Evolutionary conservation across 2,113 vertebrate species (phyloP), one percentile per base, ranked within the genome.

Genomic region (Notechis scutatus): DNA sequence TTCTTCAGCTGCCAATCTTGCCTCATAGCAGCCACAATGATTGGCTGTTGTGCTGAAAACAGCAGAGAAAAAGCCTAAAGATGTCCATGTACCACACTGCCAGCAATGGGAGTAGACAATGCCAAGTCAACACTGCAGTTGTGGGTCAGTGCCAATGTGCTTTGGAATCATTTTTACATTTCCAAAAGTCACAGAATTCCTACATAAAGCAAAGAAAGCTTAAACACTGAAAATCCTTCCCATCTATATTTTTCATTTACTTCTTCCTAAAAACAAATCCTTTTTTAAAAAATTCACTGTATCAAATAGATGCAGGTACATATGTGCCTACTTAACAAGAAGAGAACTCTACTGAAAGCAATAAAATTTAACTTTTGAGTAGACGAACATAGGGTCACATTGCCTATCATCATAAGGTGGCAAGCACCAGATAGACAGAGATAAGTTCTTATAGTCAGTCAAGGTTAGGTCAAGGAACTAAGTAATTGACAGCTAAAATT

Each of bases 121-220:
- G 98, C 98, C 98, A 98, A 98, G 97, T 95, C 95, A 97, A 97
- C 96, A 96, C 96, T 97, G 97, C 97, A 97, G 97, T 95, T 94
- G 96, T 96, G 87, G 57, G 14, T 91, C 94, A 3, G 91, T 97
- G 98, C 98, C 98, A 98, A 97, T 95, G 97, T 97, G 97, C 96
- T 97, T 98, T 98, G 97, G 97, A 98, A 97, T 87, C 0, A 93
- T 92, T 97, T 97, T 96, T 94, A 95, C 96, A 94, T 98, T 97
- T 98, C 97, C 97, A 97, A 97, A 98, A 98, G 97, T 96, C 97
- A 97, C 97, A 98, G 96, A 97, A 98, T 98, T 98, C 98, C 97
- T 95, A 95, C 96, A 96, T 98, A 97, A 98, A 97, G 95, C 95
- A 97, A 97, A 95, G 95, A 95, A 93, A 94, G 95, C 97, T 96